Evolutionary conservation across 2,797 vertebrate species (phyloP).

Genomic region (Mormyrus hasselquistii): DNA sequence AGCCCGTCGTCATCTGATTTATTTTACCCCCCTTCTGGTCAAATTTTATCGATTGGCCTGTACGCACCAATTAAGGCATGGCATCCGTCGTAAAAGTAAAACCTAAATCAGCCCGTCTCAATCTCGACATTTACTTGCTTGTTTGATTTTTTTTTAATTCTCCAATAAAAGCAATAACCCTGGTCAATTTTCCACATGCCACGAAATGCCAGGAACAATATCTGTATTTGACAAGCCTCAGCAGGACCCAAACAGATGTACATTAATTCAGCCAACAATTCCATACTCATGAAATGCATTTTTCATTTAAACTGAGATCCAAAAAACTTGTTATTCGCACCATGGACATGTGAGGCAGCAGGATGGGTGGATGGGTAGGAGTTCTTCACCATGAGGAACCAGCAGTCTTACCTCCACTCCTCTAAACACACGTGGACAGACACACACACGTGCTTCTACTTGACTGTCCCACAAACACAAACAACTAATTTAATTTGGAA

Average conservation of each 20-base stretch:
- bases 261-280: constrained; percentile 40
- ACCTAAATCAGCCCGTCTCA: constrained; percentile 16
- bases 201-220: constrained; percentile 42
- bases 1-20: background rate
- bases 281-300: constrained; percentile 41
- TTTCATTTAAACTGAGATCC: constrained; percentile 24
- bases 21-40: background rate
- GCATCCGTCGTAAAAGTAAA: background rate
- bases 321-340: constrained; percentile 20
- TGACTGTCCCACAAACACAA: background rate
- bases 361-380: background rate
- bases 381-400: background rate
- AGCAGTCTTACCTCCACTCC: background rate
- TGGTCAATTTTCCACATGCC: constrained; percentile 38
- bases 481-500: background rate
- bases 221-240: constrained; percentile 44
- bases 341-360: constrained; percentile 6
- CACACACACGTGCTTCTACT: background rate
- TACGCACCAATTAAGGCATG: background rate
- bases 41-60: background rate
- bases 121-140: background rate
- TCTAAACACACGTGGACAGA: background rate
- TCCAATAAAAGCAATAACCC: constrained; percentile 36
- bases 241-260: constrained; percentile 46
- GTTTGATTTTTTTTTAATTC: constrained; percentile 25